Base-by-base conservation (phyloP, 1,140 invertebrate genomes). In the Philaenus spumarius region DNA sequence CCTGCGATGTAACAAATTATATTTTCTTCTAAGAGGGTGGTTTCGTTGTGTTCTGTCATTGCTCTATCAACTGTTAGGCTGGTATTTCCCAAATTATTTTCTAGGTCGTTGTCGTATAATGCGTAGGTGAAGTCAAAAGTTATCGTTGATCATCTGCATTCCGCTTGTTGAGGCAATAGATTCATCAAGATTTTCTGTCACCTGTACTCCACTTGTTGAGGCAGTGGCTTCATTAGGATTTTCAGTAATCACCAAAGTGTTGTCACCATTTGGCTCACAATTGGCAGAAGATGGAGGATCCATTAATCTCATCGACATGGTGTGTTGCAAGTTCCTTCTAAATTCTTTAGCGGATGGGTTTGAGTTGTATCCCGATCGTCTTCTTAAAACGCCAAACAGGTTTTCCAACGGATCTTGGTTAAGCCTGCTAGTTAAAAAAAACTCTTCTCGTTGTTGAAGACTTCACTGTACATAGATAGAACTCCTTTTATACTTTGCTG, bases 221-320 rank as follows among this genome's bases (percentile, higher is more conserved):
- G 5, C 9, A 22, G 22, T 7, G n/a, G 47, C 7, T 50, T 24
- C 22, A 24, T 50, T 50, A 24, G 9, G 22, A 50, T 50, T 30
- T 50, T 50, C 47, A 24, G 47, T 14, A 24, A 50, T 22, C 22
- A 50, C 22, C 30, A 50, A 50, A 50, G 9, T 34, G 22, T 6
- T 37, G 35, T 37, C 52, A 51, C 35, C 52, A 43, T 54, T 30
- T 40, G 52, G 52, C 52, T 54, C 52, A 34, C 22, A 54, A 43
- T 54, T 54, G 37, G 30, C 37, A 51, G 52, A 54, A 14, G 26
- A 42, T 20, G 52, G 52, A 30, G 52, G 52, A 15, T 40, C 5
- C 19, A 54, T 40, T 34, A 54, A 34, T 37, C 37, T 54, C 14
- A 54, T 17, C 14, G 37, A 11, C 52, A 54, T 54, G 22, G 19